These are phyloP conservation scores for Heliconius ethilla DNA, from an alignment of 2,888 invertebrate genomes.

Conservation along the genomic window DNA sequence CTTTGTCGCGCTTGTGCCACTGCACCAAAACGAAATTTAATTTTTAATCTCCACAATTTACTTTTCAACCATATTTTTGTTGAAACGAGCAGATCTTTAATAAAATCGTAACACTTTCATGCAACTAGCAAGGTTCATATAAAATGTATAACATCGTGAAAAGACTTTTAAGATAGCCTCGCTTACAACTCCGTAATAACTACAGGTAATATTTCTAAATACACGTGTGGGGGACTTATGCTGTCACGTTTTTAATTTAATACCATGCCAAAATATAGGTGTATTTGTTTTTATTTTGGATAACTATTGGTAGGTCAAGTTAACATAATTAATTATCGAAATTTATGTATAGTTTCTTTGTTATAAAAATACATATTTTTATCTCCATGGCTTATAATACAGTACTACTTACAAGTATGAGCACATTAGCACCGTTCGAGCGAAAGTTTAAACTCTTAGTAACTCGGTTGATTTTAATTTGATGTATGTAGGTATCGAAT, in stretches of 20 bases:
- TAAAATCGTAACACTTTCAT: slow-evolving; percentile 19
- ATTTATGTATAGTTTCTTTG: too few species aligned
- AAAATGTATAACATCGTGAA: slow-evolving; percentile 21
- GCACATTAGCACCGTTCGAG: too few species aligned
- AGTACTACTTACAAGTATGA: too few species aligned
- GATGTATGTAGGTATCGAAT: too few species aligned
- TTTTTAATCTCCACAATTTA: background rate
- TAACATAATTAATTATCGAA: too few species aligned
- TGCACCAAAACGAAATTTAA: background rate
- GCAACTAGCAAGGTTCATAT: slow-evolving; percentile 15
- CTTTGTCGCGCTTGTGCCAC: too few species aligned
- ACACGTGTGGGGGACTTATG: background rate
- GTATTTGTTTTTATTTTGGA: background rate
- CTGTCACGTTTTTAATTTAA: background rate
- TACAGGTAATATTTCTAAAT: slow-evolving; percentile 12
- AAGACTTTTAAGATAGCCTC: slow-evolving; percentile 16
- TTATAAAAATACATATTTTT: too few species aligned
- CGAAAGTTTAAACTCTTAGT: too few species aligned
- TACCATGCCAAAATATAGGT: background rate
- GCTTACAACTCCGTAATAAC: background rate
- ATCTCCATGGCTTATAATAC: too few species aligned
- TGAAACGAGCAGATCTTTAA: slow-evolving; percentile 7
- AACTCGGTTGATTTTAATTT: too few species aligned
- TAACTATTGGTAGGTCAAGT: background rate
- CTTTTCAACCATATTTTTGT: background rate